Evolutionary conservation across 2,797 vertebrate species (phyloP).

Genomic region (Ibycter americanus): DNA sequence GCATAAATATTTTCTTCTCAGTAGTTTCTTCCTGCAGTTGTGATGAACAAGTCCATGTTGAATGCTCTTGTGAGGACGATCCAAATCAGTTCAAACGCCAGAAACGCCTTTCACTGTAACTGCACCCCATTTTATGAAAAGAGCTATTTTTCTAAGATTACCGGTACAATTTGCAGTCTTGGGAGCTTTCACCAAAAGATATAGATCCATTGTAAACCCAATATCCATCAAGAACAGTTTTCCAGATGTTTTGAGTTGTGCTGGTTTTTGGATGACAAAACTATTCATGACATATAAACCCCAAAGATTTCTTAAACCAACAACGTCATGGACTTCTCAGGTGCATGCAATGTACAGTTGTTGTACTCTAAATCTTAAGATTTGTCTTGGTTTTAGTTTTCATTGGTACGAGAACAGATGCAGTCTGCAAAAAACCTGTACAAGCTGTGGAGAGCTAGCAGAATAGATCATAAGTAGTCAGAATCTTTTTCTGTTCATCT

Average conservation of each 20-base stretch:
- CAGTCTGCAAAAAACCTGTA: background rate
- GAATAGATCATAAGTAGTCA: background rate
- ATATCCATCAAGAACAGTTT: background rate
- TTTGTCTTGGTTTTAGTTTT: background rate
- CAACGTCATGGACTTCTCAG: background rate
- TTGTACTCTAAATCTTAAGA: background rate
- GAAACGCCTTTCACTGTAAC: background rate
- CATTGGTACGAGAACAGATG: background rate
- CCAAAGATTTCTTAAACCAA: background rate
- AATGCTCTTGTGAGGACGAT: background rate
- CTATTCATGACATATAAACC: background rate
- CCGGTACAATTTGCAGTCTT: background rate
- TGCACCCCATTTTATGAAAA: background rate
- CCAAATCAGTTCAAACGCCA: background rate
- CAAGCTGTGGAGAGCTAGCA: background rate
- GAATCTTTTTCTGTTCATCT: background rate
- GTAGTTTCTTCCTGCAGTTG: background rate
- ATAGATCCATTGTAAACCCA: background rate
- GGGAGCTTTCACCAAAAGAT: background rate
- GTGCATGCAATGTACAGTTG: background rate
- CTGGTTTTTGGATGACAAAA: background rate
- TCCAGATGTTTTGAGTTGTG: background rate
- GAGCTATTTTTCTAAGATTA: background rate
- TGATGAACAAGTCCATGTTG: background rate
- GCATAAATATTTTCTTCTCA: background rate